A percentile compares a stretch with the other conserved stretches of the same genome.
Conservation (phyloP, 1,140 invertebrate species). For the Drosophila seguyi region DNA sequence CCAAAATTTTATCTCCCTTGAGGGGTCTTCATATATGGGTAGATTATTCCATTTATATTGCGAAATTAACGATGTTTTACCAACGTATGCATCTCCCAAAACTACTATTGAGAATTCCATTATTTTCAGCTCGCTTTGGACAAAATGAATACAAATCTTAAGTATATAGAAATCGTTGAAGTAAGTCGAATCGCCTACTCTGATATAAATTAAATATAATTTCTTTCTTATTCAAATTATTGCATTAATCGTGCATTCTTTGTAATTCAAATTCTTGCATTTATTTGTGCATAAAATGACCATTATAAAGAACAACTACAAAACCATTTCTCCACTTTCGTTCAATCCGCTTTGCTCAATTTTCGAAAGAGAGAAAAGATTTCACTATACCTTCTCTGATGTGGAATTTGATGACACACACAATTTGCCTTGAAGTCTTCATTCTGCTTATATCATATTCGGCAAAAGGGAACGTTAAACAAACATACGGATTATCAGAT, state of each 20-base stretch:
- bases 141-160: too few species aligned
- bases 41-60: constrained; percentile 13
- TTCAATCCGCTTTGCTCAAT: not conserved
- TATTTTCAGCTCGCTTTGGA: too few species aligned
- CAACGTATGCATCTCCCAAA: not conserved
- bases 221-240: not conserved
- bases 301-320: too few species aligned
- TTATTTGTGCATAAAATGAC: not conserved
- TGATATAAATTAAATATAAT: not conserved
- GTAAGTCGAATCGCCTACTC: not conserved
- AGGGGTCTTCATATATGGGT: not conserved
- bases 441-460: not conserved
- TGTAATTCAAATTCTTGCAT: not conserved
- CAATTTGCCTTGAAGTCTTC: not conserved
- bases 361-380: too few species aligned
- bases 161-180: not conserved
- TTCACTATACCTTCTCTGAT: not conserved
- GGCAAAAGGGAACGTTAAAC: too few species aligned
- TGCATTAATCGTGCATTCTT: too few species aligned
- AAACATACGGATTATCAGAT: not conserved
- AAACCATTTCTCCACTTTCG: too few species aligned
- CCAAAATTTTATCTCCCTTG: not conserved
- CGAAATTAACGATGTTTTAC: constrained; percentile 4
- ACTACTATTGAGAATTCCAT: constrained; percentile 5
- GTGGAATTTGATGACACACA: not conserved